These are phyloP conservation scores for Dendropsophus ebraccatus DNA, from an alignment of 2,113 vertebrate genomes.

Conservation along the genomic window DNA sequence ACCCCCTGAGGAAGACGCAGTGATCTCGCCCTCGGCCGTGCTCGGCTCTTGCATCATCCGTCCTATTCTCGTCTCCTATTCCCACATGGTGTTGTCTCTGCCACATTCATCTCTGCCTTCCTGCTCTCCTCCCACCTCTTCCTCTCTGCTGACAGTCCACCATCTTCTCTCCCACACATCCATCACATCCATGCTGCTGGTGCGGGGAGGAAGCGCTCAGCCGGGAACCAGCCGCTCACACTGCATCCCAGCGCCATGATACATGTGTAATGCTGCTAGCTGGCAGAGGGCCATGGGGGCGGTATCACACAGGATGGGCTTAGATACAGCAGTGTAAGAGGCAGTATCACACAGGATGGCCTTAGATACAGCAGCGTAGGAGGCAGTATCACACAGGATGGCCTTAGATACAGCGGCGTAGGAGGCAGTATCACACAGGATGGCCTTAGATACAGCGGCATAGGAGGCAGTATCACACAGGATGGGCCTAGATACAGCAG, in stretches of 20 bases:
- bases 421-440: no score
- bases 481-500: no score
- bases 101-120: neutral
- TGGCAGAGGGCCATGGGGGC: neutral
- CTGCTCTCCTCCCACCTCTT: constrained; percentile 27
- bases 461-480: no score
- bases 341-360: no score
- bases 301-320: neutral
- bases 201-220: neutral
- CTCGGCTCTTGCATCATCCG: neutral
- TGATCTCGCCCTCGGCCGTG: neutral
- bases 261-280: no score
- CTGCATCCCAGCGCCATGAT: neutral
- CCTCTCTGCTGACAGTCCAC: neutral
- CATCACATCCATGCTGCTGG: neutral
- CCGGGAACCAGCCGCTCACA: neutral
- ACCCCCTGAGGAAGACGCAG: neutral
- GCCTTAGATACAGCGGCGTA: no score
- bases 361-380: no score
- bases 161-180: constrained; percentile 13
- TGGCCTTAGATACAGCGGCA: no score
- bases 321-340: no score
- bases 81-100: neutral
- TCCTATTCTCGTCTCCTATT: neutral
- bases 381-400: no score